Conservation (phyloP, 2,113 vertebrate genomes). For the Raja brachyura region DNA sequence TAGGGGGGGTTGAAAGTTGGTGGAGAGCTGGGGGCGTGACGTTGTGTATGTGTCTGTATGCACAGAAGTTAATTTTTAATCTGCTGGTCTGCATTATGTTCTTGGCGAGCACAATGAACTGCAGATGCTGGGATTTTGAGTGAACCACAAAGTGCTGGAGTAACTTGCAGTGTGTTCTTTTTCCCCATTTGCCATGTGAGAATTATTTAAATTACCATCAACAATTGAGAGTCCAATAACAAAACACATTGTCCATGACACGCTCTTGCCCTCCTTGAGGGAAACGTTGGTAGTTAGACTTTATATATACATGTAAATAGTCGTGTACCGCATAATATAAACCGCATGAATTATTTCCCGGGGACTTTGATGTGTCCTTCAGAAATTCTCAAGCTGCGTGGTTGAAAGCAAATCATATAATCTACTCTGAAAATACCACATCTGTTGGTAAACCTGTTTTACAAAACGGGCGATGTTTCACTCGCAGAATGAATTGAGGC, state of each 20-base stretch:
- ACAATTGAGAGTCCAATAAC: constrained; percentile 24
- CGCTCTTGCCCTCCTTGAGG: neutral
- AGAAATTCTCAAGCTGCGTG: neutral
- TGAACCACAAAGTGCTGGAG: no score
- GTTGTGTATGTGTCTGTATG: neutral
- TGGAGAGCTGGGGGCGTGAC: no score
- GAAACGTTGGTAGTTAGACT: neutral
- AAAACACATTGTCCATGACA: neutral
- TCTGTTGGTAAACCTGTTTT: neutral
- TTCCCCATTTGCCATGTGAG: neutral
- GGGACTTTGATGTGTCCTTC: neutral
- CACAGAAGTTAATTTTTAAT: no score
- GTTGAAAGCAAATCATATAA: neutral
- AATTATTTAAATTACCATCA: neutral
- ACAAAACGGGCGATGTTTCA: neutral
- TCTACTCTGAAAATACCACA: neutral
- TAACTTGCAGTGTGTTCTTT: no score
- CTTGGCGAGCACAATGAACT: no score
- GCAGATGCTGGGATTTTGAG: no score
- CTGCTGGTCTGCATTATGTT: no score
- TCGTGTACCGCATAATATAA: neutral
- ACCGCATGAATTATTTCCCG: neutral
- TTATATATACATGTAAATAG: neutral
- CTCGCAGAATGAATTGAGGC: neutral
- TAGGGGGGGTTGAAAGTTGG: no score